Evolutionary conservation across 2,888 invertebrate species (phyloP).

Genomic region (Yponomeuta plumbellus): DNA sequence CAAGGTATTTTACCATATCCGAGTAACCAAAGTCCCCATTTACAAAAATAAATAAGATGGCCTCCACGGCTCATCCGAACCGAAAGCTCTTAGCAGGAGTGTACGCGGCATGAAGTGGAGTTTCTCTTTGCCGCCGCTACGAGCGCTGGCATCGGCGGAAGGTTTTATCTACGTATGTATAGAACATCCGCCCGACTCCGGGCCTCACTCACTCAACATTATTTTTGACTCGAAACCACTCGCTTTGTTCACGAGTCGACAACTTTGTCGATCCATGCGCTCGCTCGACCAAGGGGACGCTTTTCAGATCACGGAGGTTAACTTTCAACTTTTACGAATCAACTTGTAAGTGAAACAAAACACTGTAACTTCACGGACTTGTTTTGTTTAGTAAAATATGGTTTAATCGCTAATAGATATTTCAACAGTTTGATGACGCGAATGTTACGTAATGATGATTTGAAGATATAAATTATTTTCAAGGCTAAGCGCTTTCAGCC

Average conservation of each 20-base stretch:
- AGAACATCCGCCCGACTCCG: slow-evolving; percentile 70
- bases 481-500: slow-evolving; percentile 60
- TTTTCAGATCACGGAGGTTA: slow-evolving; percentile 46
- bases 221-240: slow-evolving; percentile 57
- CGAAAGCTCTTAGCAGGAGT: slow-evolving; percentile 50
- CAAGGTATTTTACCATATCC: no score
- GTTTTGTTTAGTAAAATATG: slow-evolving; percentile 36
- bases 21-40: neutral
- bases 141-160: slow-evolving; percentile 71
- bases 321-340: slow-evolving; percentile 19
- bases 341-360: slow-evolving; percentile 14
- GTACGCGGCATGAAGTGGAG: slow-evolving; percentile 66
- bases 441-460: slow-evolving; percentile 16
- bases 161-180: slow-evolving; percentile 76
- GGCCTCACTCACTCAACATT: slow-evolving; percentile 63
- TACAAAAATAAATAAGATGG: slow-evolving; percentile 5
- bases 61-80: slow-evolving; percentile 2
- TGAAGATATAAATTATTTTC: slow-evolving; percentile 40
- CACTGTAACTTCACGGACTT: slow-evolving; percentile 40
- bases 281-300: slow-evolving; percentile 45
- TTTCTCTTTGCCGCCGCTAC: slow-evolving; percentile 58
- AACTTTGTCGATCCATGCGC: slow-evolving; percentile 61
- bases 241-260: slow-evolving; percentile 57
- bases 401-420: slow-evolving; percentile 18
- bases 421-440: slow-evolving; percentile 14